Evolutionary conservation across 2,888 invertebrate species (phyloP), one percentile per base, ranked within the genome.

Genomic region (Holacanthella duospinosa): DNA sequence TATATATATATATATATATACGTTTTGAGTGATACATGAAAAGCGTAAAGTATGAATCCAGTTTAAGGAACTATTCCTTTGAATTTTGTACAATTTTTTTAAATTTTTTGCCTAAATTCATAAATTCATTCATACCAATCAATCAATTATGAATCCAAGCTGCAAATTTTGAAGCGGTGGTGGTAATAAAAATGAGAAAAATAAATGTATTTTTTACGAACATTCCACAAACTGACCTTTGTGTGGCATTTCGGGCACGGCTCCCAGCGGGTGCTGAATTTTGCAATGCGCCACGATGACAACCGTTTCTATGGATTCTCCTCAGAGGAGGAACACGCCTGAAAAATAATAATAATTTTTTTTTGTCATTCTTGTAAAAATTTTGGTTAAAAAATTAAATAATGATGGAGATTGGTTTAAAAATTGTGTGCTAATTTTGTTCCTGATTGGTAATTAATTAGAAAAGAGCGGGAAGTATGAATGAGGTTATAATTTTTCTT

Each of bases 161-260:
- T 16, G 16, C 36, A 36, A 16, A 36, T 6, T 12, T 16, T 16
- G 6, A 36, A 16, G 36, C 6, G 16, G 36, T 16, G 36, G 36
- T 12, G 16, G 4, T 9, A 48, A 48, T 48, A 48, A 48, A 48
- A 48, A 21, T 48, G 27, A 60, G 60, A 63, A 55, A 54, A 59
- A 56, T 53, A 60, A 43, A 55, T 29, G 60, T 69, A 64, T 67
- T 67, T 67, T 61, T 53, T 60, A 69, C 69, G 67, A 69, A 69
- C 69, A 69, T 67, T 67, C 64, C 64, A 64, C 62, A 59, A 67
- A 75, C 79, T 78, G 79, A 88, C 88, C 88, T 87, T 88, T 88
- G 79, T 88, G 88, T 72, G 88, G 88, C 88, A 88, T 88, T 80
- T 88, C 73, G 67, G 73, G 73, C 68, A 71, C 68, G 65, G 65